phyloP scores from a whole-genome alignment of 2,888 invertebrate genomes.

The Apamea anceps region DNA sequence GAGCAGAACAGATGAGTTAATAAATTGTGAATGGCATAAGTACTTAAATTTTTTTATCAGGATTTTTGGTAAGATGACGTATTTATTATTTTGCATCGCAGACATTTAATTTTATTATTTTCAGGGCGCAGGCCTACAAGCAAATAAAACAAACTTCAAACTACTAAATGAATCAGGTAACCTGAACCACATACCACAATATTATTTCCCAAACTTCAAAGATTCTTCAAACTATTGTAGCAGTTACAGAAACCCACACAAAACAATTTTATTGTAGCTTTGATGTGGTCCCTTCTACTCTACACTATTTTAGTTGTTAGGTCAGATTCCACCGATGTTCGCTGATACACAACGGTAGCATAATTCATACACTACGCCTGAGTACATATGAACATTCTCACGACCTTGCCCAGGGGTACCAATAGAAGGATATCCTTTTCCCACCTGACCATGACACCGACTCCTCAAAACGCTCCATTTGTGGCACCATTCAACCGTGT shows the following conservation, averaged over 20 bases:
- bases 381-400: conserved; percentile 67
- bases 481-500: conserved; percentile 75
- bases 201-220: conserved; percentile 40
- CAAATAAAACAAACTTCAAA: neutral
- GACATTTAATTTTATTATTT: neutral
- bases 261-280: conserved; percentile 42
- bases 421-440: conserved; percentile 73
- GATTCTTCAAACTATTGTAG: neutral
- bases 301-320: conserved; percentile 1
- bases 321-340: neutral
- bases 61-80: neutral
- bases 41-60: neutral
- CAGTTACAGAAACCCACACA: conserved; percentile 20
- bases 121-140: neutral
- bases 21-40: neutral
- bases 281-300: conserved; percentile 32
- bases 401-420: conserved; percentile 67
- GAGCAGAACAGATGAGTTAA: neutral
- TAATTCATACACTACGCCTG: conserved; percentile 46
- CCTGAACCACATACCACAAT: conserved; percentile 8
- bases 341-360: conserved; percentile 4
- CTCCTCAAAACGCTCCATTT: conserved; percentile 74
- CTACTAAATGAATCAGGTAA: neutral
- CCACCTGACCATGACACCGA: conserved; percentile 61
- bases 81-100: neutral